A percentile compares a stretch with the other conserved stretches of the same genome.
Evolutionary conservation across 2,113 vertebrate species (phyloP).

Genomic region (Mesocricetus auratus): DNA sequence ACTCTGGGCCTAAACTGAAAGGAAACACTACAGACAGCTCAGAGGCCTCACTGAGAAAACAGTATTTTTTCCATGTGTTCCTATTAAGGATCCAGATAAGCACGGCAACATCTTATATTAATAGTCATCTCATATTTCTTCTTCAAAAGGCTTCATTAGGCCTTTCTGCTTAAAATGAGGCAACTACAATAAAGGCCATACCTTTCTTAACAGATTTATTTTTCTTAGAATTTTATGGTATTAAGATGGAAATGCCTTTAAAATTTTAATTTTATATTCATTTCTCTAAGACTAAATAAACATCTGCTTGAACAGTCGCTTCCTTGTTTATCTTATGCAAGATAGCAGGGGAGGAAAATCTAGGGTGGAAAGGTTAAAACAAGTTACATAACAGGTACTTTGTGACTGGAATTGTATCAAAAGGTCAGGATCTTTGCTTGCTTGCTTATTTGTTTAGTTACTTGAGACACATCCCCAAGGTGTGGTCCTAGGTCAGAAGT

Average conservation of each 20-base stretch:
- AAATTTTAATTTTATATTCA: background rate
- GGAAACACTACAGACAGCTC: background rate
- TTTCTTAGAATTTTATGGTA: background rate
- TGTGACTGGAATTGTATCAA: background rate
- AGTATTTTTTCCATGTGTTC: background rate
- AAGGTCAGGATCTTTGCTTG: background rate
- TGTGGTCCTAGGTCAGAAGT: background rate
- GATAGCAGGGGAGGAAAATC: background rate
- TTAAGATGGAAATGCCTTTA: background rate
- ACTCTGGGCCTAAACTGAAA: background rate
- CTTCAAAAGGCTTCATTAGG: background rate
- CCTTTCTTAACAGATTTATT: background rate
- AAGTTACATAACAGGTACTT: background rate
- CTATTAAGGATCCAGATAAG: background rate
- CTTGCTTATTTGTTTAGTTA: background rate
- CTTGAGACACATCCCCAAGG: background rate
- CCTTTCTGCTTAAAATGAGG: background rate
- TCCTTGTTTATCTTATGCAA: background rate
- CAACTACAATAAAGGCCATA: background rate
- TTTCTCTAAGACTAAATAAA: conserved; percentile 12
- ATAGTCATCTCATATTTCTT: background rate
- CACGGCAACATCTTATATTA: too few species aligned
- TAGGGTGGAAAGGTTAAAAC: background rate
- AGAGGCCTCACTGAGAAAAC: background rate
- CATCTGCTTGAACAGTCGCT: background rate